These are phyloP conservation scores for Apodemia duryi DNA, from an alignment of 2,888 invertebrate species.

Conservation along the genomic window DNA sequence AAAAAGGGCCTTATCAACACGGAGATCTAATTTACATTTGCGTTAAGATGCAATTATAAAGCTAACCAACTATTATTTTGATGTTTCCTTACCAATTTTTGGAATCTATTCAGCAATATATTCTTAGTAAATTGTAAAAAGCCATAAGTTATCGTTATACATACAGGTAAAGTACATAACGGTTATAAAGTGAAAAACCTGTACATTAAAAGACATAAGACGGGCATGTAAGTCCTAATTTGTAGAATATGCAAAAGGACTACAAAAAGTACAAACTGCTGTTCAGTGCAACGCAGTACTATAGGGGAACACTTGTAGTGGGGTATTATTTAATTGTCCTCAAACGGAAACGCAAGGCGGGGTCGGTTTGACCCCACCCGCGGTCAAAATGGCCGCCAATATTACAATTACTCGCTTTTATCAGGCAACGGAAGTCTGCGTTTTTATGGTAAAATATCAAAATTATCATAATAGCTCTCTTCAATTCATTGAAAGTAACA, in stretches of 20 bases:
- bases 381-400: slow-evolving; percentile 71
- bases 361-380: slow-evolving; percentile 74
- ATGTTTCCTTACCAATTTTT: too few species aligned
- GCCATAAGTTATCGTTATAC: background rate
- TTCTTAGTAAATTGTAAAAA: background rate
- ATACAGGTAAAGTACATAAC: background rate
- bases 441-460: slow-evolving; percentile 44
- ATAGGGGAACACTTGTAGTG: slow-evolving; percentile 62
- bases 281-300: slow-evolving; percentile 54
- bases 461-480: slow-evolving; percentile 38
- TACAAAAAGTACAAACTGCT: slow-evolving; percentile 36
- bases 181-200: background rate
- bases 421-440: slow-evolving; percentile 50
- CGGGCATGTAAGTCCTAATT: slow-evolving; percentile 16
- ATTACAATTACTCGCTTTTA: slow-evolving; percentile 67
- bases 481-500: slow-evolving; percentile 32
- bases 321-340: slow-evolving; percentile 76
- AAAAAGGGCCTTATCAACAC: too few species aligned
- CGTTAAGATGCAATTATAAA: too few species aligned
- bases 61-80: too few species aligned
- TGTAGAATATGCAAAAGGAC: slow-evolving; percentile 22
- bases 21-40: too few species aligned
- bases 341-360: slow-evolving; percentile 73
- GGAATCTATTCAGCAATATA: too few species aligned
- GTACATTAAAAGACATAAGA: background rate